Evolutionary conservation across 2,888 invertebrate genomes (phyloP).

Genomic region (Alviniconcha strummeri): DNA sequence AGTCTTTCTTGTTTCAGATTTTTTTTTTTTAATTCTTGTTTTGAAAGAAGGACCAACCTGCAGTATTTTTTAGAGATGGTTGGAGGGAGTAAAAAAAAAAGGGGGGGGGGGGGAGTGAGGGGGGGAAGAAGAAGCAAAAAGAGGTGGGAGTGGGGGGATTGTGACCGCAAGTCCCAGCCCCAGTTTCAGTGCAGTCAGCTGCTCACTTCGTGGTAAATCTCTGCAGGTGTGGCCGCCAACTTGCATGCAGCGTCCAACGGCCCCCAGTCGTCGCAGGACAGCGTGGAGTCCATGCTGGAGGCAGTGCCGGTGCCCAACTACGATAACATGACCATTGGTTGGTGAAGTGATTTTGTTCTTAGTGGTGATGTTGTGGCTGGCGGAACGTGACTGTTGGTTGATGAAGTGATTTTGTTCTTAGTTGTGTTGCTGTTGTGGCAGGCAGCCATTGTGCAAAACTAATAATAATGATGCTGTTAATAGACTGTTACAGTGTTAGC

Average conservation of each 20-base stretch:
- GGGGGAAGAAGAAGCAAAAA: too few relatives aligned
- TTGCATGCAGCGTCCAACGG: slow-evolving; percentile 16
- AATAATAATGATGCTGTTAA: background rate
- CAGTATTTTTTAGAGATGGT: too few relatives aligned
- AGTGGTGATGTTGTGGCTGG: background rate
- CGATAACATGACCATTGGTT: slow-evolving; percentile 63
- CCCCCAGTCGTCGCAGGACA: slow-evolving; percentile 24
- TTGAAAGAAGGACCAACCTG: too few relatives aligned
- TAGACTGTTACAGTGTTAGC: background rate
- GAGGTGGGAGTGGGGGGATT: too few relatives aligned
- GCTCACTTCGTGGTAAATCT: too few relatives aligned
- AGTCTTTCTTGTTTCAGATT: too few relatives aligned
- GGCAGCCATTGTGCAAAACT: background rate
- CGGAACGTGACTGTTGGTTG: background rate
- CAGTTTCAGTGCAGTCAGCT: too few relatives aligned
- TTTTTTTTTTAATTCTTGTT: too few relatives aligned
- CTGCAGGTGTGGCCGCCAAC: too few relatives aligned
- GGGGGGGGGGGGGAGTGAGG: too few relatives aligned
- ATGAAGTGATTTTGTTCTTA: background rate
- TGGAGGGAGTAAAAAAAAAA: too few relatives aligned
- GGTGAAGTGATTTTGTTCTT: slow-evolving; percentile 24
- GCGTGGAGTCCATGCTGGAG: slow-evolving; percentile 20
- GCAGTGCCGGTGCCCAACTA: slow-evolving; percentile 45
- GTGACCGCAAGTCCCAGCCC: too few relatives aligned
- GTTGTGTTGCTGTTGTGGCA: background rate